Conservation (phyloP, 2,797 vertebrate genomes). For the Rhadinocentrus ornatus region DNA sequence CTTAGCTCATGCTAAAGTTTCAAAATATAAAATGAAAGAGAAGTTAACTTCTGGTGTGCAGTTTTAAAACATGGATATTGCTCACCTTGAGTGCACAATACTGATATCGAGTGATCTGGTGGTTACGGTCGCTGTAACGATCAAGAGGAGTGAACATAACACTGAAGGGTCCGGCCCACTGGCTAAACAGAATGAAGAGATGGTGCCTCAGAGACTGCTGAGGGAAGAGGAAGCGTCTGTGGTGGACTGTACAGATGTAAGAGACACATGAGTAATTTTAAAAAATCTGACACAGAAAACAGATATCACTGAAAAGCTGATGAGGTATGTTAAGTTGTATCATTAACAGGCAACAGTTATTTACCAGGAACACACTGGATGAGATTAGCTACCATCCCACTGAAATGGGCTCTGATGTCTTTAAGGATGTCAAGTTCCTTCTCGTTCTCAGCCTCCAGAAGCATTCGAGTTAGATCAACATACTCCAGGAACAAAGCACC, state of each 20-base stretch:
- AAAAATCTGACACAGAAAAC: background rate
- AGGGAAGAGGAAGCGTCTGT: constrained; percentile 97
- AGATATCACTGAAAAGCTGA: background rate
- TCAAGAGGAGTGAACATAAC: constrained; percentile 99
- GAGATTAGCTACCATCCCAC: constrained; percentile 98
- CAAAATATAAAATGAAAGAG: background rate
- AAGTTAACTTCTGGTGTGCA: background rate
- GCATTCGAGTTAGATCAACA: constrained; percentile 97
- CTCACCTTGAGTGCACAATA: constrained; percentile 96
- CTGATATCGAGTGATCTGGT: constrained; percentile 98
- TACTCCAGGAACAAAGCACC: constrained; percentile 98
- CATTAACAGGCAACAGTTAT: background rate
- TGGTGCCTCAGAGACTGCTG: constrained; percentile 98
- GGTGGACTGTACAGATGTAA: constrained; percentile 86
- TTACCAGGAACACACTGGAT: constrained; percentile 98
- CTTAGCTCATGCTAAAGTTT: background rate
- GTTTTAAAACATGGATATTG: background rate
- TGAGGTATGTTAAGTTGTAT: background rate
- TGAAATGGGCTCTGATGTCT: constrained; percentile 98
- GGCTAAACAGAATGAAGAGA: constrained; percentile 98
- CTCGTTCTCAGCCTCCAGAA: constrained; percentile 98
- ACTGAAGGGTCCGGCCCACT: constrained; percentile 99
- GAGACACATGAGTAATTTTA: background rate
- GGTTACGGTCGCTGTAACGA: constrained; percentile 97
- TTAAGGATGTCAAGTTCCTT: constrained; percentile 98